Conservation (phyloP, 2,113 vertebrate species). For the Ranitomeya variabilis region DNA sequence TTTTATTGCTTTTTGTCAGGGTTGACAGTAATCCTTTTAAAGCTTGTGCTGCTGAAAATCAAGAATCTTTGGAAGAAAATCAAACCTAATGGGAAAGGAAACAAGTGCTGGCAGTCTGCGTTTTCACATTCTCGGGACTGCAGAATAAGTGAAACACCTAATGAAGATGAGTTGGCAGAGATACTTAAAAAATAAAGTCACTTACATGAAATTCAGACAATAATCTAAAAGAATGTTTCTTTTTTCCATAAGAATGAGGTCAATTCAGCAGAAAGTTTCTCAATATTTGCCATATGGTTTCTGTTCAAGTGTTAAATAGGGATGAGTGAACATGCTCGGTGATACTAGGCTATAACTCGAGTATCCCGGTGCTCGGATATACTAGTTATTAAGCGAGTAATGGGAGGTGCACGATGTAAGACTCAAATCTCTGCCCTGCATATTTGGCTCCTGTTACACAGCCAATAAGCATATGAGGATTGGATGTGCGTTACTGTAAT, state of each 20-base stretch:
- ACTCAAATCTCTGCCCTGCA: too few relatives aligned
- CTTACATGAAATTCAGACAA: conserved; percentile 40
- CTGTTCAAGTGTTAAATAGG: background rate
- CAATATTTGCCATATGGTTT: background rate
- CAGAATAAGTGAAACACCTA: conserved; percentile 53
- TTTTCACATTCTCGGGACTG: conserved; percentile 49
- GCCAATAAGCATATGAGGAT: too few relatives aligned
- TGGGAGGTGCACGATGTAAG: too few relatives aligned
- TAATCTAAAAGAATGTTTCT: conserved; percentile 31
- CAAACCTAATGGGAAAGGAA: conserved; percentile 54
- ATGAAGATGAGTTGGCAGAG: conserved; percentile 50
- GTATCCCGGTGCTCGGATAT: too few relatives aligned
- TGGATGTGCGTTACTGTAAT: too few relatives aligned
- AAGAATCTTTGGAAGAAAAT: conserved; percentile 52
- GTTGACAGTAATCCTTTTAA: conserved; percentile 56
- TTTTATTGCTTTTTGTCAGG: conserved; percentile 55
- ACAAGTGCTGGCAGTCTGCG: conserved; percentile 50
- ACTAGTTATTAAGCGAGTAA: too few relatives aligned
- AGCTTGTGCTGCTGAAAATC: conserved; percentile 50
- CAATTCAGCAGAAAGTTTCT: conserved; percentile 13
- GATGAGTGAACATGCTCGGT: too few relatives aligned
- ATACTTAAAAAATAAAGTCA: conserved; percentile 38
- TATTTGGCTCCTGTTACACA: too few relatives aligned
- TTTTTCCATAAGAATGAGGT: conserved; percentile 7
- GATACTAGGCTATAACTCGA: too few relatives aligned